Evolutionary conservation across 2,113 vertebrate genomes (phyloP).

Genomic region (Isichthys henryi): DNA sequence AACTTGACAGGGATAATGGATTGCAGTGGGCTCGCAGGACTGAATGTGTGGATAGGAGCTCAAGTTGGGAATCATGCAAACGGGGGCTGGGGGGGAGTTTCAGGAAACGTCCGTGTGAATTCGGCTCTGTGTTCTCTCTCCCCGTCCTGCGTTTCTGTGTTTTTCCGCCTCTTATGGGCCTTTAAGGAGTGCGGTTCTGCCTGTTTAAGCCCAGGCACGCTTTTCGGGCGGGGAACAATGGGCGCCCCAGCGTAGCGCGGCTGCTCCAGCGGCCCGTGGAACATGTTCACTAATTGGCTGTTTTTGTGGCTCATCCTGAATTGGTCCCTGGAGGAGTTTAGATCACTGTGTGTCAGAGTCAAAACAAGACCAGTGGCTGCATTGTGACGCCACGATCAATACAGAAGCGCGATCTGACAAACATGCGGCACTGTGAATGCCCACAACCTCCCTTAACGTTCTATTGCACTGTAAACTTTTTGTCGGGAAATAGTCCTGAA

Average conservation of each 20-base stretch:
- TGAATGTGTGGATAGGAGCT: slow-evolving; percentile 28
- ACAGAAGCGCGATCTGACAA: slow-evolving; percentile 27
- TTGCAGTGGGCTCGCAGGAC: slow-evolving; percentile 56
- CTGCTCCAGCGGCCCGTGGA: slow-evolving; percentile 38
- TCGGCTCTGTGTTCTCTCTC: slow-evolving; percentile 64
- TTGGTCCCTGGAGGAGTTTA: slow-evolving; percentile 60
- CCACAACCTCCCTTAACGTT: neutral
- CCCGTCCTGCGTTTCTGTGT: slow-evolving; percentile 52
- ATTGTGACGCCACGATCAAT: slow-evolving; percentile 38
- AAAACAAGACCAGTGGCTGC: slow-evolving; percentile 46
- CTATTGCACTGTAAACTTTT: neutral
- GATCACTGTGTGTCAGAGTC: slow-evolving; percentile 59
- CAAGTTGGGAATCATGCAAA: slow-evolving; percentile 18
- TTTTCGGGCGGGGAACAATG: slow-evolving; percentile 50
- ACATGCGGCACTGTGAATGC: neutral
- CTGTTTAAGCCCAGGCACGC: slow-evolving; percentile 26
- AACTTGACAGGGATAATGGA: slow-evolving; percentile 86
- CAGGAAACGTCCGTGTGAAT: slow-evolving; percentile 71
- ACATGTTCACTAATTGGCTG: slow-evolving; percentile 58
- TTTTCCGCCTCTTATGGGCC: slow-evolving; percentile 26
- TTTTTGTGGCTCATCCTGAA: slow-evolving; percentile 60
- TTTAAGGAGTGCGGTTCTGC: slow-evolving; percentile 18
- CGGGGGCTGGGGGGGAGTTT: slow-evolving; percentile 43
- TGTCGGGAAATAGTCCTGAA: neutral
- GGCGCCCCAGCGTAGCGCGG: slow-evolving; percentile 43